Evolutionary conservation across 1,140 invertebrate species (phyloP).

Genomic region (Drosophila nigrodunni): DNA sequence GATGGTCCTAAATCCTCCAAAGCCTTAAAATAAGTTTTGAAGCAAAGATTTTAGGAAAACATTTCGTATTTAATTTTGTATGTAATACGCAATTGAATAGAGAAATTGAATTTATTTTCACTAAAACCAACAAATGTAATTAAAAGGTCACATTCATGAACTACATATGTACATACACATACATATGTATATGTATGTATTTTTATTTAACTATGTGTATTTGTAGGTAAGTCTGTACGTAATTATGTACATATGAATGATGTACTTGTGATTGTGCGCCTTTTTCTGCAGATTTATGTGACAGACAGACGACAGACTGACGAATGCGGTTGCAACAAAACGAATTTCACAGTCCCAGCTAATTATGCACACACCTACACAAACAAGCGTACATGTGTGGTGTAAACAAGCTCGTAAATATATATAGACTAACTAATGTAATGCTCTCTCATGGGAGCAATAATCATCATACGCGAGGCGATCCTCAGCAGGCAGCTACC

Average conservation of each 20-base stretch:
- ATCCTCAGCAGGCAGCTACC: not conserved
- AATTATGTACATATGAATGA: slow-evolving; percentile 26
- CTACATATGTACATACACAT: not conserved
- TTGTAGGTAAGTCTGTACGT: slow-evolving; percentile 13
- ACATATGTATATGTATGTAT: not conserved
- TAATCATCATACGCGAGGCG: not conserved
- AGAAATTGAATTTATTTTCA: slow-evolving; percentile 26
- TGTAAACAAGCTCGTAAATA: not conserved
- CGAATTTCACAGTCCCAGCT: slow-evolving; percentile 49
- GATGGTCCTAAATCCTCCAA: not conserved
- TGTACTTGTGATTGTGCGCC: slow-evolving; percentile 29
- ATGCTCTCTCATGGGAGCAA: slow-evolving; percentile 11
- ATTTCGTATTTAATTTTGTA: slow-evolving; percentile 7
- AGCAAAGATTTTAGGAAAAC: not conserved
- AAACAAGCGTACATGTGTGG: not conserved
- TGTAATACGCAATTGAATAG: slow-evolving; percentile 1
- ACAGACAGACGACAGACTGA: slow-evolving; percentile 15
- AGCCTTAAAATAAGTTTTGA: not conserved
- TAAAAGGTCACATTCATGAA: not conserved
- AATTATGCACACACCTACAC: slow-evolving; percentile 61
- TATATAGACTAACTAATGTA: slow-evolving; percentile 6
- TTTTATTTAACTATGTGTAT: not conserved
- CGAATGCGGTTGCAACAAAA: slow-evolving; percentile 35
- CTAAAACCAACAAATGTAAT: slow-evolving; percentile 4
- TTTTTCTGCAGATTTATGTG: slow-evolving; percentile 53